Evolutionary conservation across 2,113 vertebrate species (phyloP), one percentile per base, ranked within the genome.

Genomic region (Mormyrus lacerda): DNA sequence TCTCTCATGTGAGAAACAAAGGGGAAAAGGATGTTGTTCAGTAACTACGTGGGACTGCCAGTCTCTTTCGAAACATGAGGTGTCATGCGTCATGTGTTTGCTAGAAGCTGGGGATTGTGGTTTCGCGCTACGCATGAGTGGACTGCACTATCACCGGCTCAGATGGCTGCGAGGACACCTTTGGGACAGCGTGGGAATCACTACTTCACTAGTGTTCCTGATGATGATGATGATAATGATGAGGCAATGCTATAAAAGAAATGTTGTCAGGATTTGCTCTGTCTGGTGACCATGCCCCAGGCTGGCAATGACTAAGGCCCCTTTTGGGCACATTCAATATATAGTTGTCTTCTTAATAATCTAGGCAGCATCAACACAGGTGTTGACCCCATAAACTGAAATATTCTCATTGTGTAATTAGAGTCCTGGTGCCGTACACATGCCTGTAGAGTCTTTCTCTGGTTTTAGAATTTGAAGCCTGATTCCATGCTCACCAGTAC

Each of bases 401-500:
- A 85, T 47, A 85, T 85, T 85, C 44, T 47, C 24, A 85, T 47
- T 85, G 24, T 85, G 83, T 50, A 85, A n/a, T 48, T 50, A 27
- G 44, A 85, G 83, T 79, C 35, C 73, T 17, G 73, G 73, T 85
- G 83, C 83, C 24, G 83, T 47, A 31, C 45, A 85, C 44, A 85
- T 45, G 83, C 42, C 83, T 50, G 10, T 47, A 27, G 47, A 50
- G 21, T 27, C n/a, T 27, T 42, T 42, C 31, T 79, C 21, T 85
- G 45, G 44, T 50, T 85, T 85, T 24, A 50, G 42, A 86, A 51
- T 50, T 53, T 87, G 50, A 87, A 53, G 31, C 31, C 48, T 50
- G 50, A 53, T 51, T 87, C 85, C 85, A 87, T 87, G 50, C 44
- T 87, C 48, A 53, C 42, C 15, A 87, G 17, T 53, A n/a, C 85